Conservation (phyloP, 2,888 invertebrate genomes). For the Cephus runcator region DNA sequence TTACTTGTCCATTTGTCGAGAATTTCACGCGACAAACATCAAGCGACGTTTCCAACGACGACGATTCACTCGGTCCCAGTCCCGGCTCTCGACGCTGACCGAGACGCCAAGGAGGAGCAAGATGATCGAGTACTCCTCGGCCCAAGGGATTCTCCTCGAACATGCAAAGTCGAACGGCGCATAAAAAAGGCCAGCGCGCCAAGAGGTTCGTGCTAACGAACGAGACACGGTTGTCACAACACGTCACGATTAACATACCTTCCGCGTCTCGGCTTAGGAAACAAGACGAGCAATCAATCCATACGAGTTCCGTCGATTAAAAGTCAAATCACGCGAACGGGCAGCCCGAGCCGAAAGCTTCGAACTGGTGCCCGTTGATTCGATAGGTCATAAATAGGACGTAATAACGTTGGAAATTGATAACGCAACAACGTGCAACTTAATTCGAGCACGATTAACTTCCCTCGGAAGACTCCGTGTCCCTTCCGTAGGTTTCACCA, state of each 20-base stretch:
- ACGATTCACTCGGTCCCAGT: not conserved
- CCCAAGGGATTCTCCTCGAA: conserved; percentile 11
- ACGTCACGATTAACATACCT: conserved; percentile 20
- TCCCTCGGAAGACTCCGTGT: not conserved
- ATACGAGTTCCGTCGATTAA: conserved; percentile 22
- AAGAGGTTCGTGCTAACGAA: conserved; percentile 9
- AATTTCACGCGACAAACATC: not conserved
- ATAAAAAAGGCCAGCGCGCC: conserved; percentile 2
- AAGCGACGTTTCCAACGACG: not conserved
- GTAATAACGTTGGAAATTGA: not conserved
- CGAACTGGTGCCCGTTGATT: not conserved
- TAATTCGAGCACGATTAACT: not conserved
- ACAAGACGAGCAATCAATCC: conserved; percentile 14
- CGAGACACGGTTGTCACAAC: conserved; percentile 13
- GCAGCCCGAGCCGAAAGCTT: not conserved
- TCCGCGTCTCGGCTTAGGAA: not conserved
- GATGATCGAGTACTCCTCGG: conserved; percentile 6
- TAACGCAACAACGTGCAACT: not conserved
- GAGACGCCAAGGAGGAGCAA: not conserved
- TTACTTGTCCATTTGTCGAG: not conserved
- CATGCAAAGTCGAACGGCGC: conserved; percentile 8
- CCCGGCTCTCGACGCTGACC: not conserved
- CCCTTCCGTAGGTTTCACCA: not conserved
- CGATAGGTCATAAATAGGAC: not conserved
- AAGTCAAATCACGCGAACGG: conserved; percentile 27